phyloP scores from a whole-genome alignment of 2,113 vertebrate species.

The Vireo altiloquus region DNA sequence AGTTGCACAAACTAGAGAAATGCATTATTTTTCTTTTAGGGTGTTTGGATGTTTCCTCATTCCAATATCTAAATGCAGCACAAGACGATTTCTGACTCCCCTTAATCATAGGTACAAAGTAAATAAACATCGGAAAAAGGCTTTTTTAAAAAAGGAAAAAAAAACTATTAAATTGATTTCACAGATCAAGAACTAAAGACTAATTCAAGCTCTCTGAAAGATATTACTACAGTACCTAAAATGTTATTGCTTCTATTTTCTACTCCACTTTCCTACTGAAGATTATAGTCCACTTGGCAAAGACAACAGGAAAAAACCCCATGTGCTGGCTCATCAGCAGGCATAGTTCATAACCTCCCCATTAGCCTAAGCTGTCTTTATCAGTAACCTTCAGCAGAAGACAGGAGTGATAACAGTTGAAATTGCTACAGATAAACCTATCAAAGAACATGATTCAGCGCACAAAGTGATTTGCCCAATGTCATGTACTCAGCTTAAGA shows the following conservation, averaged over 20 bases:
- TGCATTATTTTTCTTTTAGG: background rate
- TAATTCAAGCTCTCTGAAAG: background rate
- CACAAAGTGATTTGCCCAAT: background rate
- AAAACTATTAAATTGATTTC: background rate
- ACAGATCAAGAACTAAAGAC: background rate
- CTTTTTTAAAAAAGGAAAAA: accelerated
- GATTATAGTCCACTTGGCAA: background rate
- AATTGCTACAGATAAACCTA: slow-evolving; percentile 33
- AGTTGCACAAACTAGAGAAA: background rate
- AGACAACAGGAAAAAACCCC: background rate
- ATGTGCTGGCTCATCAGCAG: background rate
- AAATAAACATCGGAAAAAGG: background rate
- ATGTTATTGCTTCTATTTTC: background rate
- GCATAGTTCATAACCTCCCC: background rate
- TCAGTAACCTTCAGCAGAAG: slow-evolving; percentile 27
- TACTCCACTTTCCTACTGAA: background rate
- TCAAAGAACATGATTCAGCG: background rate
- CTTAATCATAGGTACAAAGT: background rate
- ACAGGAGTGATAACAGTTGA: background rate
- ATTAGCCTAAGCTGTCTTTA: background rate
- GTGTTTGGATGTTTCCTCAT: background rate
- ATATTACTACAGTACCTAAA: background rate
- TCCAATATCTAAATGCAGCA: background rate
- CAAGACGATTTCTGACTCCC: background rate
- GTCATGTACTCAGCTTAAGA: background rate